Evolutionary conservation across 2,888 invertebrate species (phyloP), one percentile per base, ranked within the genome.

Genomic region (Molanna angustata): DNA sequence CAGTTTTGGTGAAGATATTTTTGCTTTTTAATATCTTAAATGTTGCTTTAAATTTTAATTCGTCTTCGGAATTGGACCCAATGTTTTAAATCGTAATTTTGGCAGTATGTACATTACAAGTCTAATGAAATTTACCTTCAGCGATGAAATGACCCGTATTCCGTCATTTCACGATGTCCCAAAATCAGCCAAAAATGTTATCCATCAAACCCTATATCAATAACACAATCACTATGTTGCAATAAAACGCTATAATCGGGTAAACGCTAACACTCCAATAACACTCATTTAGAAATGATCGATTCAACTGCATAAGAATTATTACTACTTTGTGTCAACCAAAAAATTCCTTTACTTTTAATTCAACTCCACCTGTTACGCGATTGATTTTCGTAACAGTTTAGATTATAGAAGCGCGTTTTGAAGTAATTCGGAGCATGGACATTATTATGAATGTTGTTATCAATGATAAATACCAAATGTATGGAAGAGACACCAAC

Each of bases 221-320:
- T 11, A 20, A 9, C 46, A 35, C 35, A n/a, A 35, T 13, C 19
- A 46, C 2, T 32, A 35, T 7, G 16, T 14, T n/a, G n/a, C n/a
- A n/a, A n/a, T 35, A 14, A 11, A 35, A 46, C 4, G 20, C 18
- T 20, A 11, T 11, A 46, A 35, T 20, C 14, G 13, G 14, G 46
- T 14, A 35, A 46, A 33, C 7, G 27, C 35, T 27, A 14, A 44
- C 46, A 46, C 46, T 46, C 46, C 17, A 52, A 41, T 35, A 47
- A 42, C 46, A 52, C 52, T 35, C 21, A 35, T 52, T 52, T 47
- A 35, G 46, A 47, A 46, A 52, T 47, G 33, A 35, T 4, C 13
- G 13, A 35, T 31, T 22, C 14, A 13, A 46, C 49, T 31, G 49
- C 33, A 49, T 19, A 14, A 18, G 41, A 21, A 47, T 19, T 27